Conservation (phyloP, 2,888 invertebrate genomes). For the Eugnorisma glareosa region DNA sequence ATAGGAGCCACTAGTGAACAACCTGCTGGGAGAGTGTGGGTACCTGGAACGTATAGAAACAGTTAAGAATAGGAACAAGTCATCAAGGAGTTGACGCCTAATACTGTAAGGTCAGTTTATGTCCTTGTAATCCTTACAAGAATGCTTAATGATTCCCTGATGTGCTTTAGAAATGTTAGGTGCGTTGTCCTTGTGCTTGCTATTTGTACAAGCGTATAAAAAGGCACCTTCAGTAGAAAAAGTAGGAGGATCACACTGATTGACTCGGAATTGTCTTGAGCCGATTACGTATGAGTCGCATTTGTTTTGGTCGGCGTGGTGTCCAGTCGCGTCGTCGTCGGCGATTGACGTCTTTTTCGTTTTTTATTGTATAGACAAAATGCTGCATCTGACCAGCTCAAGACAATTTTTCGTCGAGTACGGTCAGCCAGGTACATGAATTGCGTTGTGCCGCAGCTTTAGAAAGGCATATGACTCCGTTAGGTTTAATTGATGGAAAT, state of each 20-base stretch:
- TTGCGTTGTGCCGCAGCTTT: not conserved
- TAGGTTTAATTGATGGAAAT: not conserved
- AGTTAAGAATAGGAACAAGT: not conserved
- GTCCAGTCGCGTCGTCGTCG: no score
- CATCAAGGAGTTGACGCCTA: not conserved
- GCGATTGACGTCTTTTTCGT: not conserved
- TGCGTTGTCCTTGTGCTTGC: not conserved
- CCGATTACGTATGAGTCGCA: not conserved
- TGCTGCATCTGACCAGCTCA: not conserved
- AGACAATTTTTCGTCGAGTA: not conserved
- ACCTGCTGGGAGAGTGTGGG: constrained; percentile 79
- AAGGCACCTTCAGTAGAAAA: not conserved
- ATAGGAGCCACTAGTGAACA: constrained; percentile 79
- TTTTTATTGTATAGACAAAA: not conserved
- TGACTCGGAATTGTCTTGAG: not conserved
- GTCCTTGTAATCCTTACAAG: not conserved
- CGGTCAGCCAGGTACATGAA: not conserved
- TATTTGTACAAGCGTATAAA: not conserved
- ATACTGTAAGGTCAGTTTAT: not conserved
- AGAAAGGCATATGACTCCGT: not conserved
- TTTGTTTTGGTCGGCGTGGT: not conserved
- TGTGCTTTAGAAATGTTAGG: not conserved
- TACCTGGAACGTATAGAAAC: constrained; percentile 67
- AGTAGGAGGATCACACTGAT: not conserved
- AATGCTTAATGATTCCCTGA: no score